phyloP scores from a whole-genome alignment of 2,113 vertebrate species.

The Camelus dromedarius region DNA sequence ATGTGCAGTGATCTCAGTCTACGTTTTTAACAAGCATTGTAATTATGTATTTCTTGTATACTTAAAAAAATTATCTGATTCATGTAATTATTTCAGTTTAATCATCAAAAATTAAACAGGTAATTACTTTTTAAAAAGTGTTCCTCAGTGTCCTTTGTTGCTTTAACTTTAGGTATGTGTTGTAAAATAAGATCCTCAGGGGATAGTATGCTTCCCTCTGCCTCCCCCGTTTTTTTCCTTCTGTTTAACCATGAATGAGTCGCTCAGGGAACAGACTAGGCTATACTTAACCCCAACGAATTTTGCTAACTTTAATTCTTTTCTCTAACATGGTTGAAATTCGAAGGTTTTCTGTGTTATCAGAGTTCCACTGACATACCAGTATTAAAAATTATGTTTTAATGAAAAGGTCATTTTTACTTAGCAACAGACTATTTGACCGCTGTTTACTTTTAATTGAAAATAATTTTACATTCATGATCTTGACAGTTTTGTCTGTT shows the following conservation, averaged over 20 bases:
- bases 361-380: background rate
- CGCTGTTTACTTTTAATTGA: background rate
- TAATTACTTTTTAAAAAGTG: background rate
- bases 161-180: background rate
- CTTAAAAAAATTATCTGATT: background rate
- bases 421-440: background rate
- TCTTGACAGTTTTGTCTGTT: background rate
- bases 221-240: background rate
- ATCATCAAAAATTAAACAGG: background rate
- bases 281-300: background rate
- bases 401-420: constrained; percentile 16
- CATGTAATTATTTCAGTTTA: background rate
- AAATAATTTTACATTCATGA: constrained; percentile 6
- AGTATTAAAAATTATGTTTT: background rate
- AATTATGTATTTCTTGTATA: background rate
- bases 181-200: background rate
- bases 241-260: background rate
- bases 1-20: background rate
- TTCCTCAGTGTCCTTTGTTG: constrained; percentile 30
- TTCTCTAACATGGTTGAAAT: constrained; percentile 27
- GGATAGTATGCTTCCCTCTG: background rate
- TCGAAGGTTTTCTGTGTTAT: background rate
- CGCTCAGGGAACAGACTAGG: background rate
- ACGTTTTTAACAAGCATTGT: constrained; percentile 3
- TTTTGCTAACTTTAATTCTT: constrained; percentile 34